phyloP scores from a whole-genome alignment of 1,140 invertebrate genomes.

The Asbolus verrucosus region DNA sequence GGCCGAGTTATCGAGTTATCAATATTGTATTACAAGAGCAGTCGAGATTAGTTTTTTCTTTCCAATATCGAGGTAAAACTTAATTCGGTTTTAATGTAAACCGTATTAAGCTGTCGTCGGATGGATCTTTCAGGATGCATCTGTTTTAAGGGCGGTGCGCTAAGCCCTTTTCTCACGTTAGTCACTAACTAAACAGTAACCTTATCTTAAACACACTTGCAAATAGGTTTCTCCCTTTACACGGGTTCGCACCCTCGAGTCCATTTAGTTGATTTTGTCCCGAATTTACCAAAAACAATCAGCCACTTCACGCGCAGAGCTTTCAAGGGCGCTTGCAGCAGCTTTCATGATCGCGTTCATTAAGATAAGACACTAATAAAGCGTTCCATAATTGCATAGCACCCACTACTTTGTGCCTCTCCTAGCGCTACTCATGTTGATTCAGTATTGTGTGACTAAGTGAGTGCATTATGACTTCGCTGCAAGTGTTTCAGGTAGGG shows the following conservation, averaged over 20 bases:
- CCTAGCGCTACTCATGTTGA: constrained; percentile 41
- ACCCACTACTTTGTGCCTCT: constrained; percentile 22
- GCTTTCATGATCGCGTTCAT: constrained; percentile 29
- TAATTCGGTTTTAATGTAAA: constrained; percentile 22
- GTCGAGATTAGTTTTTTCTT: constrained; percentile 35
- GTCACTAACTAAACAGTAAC: constrained; percentile 58
- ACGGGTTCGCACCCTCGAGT: neutral
- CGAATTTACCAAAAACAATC: constrained; percentile 26
- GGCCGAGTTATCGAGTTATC: constrained; percentile 44
- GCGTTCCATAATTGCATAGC: constrained; percentile 31
- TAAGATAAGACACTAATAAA: constrained; percentile 43
- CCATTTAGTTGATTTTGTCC: constrained; percentile 9
- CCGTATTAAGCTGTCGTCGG: constrained; percentile 22
- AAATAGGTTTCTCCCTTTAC: constrained; percentile 46
- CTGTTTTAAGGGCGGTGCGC: constrained; percentile 47
- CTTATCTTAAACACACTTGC: constrained; percentile 57
- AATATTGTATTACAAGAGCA: constrained; percentile 38
- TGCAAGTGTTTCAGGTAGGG: constrained; percentile 49
- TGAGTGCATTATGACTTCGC: constrained; percentile 52
- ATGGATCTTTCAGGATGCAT: constrained; percentile 55
- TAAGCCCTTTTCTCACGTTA: constrained; percentile 54
- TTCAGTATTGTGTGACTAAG: constrained; percentile 51
- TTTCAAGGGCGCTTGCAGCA: neutral
- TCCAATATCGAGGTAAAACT: neutral
- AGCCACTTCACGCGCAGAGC: neutral